Conservation (phyloP, 1,140 invertebrate species). For the Asobara japonica region DNA sequence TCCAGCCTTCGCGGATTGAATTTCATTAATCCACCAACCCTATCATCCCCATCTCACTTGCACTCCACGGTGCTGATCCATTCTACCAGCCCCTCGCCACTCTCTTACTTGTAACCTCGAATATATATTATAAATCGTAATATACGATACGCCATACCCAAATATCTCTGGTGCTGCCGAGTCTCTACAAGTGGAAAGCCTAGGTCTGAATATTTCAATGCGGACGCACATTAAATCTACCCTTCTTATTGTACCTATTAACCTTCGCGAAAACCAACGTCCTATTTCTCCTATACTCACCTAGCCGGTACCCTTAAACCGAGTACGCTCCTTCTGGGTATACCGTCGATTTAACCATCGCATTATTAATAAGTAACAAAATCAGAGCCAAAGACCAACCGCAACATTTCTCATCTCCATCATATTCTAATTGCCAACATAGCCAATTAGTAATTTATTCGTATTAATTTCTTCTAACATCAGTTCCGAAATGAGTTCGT, state of each 20-base stretch:
- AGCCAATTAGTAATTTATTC: background rate
- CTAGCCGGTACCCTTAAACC: background rate
- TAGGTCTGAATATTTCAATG: conserved; percentile 65
- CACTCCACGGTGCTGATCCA: conserved; percentile 34
- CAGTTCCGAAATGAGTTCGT: too few relatives aligned
- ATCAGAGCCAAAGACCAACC: conserved; percentile 1
- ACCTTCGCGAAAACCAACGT: conserved; percentile 46
- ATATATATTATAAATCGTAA: conserved; percentile 65
- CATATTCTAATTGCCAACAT: background rate
- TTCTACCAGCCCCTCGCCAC: conserved; percentile 16
- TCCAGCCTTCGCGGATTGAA: conserved; percentile 54
- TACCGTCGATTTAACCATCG: background rate
- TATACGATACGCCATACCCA: conserved; percentile 54
- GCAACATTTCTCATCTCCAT: conserved; percentile 1
- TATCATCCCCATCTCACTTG: conserved; percentile 49
- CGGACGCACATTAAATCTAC: conserved; percentile 61
- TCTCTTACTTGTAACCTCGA: conserved; percentile 32
- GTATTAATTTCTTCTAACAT: too few relatives aligned
- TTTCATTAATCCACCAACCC: conserved; percentile 66
- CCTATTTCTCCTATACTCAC: background rate
- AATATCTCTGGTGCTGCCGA: conserved; percentile 58
- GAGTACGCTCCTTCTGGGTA: background rate
- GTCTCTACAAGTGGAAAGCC: conserved; percentile 52
- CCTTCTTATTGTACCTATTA: conserved; percentile 65
- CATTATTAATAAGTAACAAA: conserved; percentile 1